Evolutionary conservation across 2,113 vertebrate genomes (phyloP), one percentile per base, ranked within the genome.

Genomic region (Halichoerus grypus): DNA sequence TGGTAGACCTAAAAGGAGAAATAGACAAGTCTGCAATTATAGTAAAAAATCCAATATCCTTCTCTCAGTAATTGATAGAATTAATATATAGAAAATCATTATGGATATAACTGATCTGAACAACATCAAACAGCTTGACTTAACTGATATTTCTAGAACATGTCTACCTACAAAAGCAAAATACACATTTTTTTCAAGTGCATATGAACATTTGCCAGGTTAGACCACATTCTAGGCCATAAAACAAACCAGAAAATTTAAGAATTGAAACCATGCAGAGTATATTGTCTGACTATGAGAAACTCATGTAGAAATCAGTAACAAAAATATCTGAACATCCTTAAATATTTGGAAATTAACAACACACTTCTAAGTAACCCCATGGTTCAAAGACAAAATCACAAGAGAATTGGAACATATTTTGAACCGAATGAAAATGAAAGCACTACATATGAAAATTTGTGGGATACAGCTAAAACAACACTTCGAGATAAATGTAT

Each of bases 341-440:
- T 96, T 22, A 91, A 84, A 57, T 72, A 95, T 77, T 46, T 87
- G 51, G 7, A 71, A 83, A 88, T 79, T 57, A 93, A 72, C 18
- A 89, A 33, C n/a, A 67, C 4, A 85, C 39, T 96, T 91, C 67
- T 87, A 76, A 87, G 80, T 83, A 91, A 74, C 3, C 24, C 28
- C 28, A 39, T 67, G 6, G 31, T 53, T 82, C 81, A 89, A 82
- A 95, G 7, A 72, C 21, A 22, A 93, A 95, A 39, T 67, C 55
- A 84, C 16, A 80, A 80, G 36, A 82, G 4, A 91, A 72, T 10
- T 39, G 15, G 11, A 96, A 91, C 7, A 81, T 53, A 53, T 24
- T 77, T 89, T 83, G 6, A 94, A 59, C 12, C 67, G 22, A 87
- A 88, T 94, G 16, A 89, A 96, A 97, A 86, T n/a, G 22, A 89